A percentile compares a stretch with the other conserved stretches of the same genome.
Conservation (phyloP, 2,888 invertebrate species). For the Leptopilina drosophilae region DNA sequence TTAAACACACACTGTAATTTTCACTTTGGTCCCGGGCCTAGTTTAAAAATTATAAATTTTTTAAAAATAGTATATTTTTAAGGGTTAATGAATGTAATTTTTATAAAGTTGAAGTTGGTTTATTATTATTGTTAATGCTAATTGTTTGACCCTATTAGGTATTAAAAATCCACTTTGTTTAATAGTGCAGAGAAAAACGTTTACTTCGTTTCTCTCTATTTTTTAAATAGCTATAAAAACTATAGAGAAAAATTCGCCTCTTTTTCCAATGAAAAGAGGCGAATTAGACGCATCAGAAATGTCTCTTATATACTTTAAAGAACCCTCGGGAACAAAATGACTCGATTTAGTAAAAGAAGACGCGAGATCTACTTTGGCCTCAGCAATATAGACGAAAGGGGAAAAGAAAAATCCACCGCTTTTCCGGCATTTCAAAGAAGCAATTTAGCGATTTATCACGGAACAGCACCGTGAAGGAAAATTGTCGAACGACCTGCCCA, state of each 20-base stretch:
- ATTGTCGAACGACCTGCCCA: constrained; percentile 74
- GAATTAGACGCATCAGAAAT: neutral
- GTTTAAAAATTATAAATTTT: no score
- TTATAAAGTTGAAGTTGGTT: no score
- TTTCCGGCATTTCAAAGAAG: constrained; percentile 74
- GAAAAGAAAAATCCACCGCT: constrained; percentile 50
- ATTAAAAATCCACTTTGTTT: no score
- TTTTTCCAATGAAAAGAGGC: neutral
- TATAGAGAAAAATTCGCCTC: neutral
- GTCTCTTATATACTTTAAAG: constrained; percentile 15
- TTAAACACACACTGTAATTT: no score
- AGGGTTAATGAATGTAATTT: no score
- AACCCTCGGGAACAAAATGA: constrained; percentile 25
- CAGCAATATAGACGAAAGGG: constrained; percentile 4
- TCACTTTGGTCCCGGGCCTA: no score
- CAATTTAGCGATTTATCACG: constrained; percentile 75
- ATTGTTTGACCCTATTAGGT: no score
- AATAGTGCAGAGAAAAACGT: no score
- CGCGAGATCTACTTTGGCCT: constrained; percentile 19
- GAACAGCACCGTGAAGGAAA: constrained; percentile 69
- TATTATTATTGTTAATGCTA: no score
- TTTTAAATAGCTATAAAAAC: neutral
- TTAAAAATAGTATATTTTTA: no score
- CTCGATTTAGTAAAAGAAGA: constrained; percentile 28
- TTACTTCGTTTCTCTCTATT: neutral